Conservation (phyloP, 2,888 invertebrate species). For the Thecocarcelia acutangulata region DNA sequence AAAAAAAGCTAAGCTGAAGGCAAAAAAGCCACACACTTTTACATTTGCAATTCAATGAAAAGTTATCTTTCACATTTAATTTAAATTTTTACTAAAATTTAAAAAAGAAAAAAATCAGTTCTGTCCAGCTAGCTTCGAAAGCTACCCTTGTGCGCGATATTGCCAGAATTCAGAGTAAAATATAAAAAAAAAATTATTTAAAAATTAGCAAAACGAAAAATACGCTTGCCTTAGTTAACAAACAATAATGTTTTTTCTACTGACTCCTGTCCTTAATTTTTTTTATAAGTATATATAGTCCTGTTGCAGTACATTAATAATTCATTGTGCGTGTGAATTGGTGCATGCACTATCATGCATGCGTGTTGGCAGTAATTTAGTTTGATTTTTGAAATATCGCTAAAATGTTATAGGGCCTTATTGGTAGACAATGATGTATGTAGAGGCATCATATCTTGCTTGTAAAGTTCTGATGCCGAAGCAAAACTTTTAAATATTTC, state of each 20-base stretch:
- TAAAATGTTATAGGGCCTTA: constrained; percentile 66
- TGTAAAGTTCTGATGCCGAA: constrained; percentile 9
- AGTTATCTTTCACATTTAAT: too few relatives aligned
- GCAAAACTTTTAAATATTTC: constrained; percentile 46
- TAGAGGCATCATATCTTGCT: constrained; percentile 47
- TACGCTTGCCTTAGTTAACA: too few relatives aligned
- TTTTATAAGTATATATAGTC: too few relatives aligned
- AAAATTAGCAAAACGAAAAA: too few relatives aligned
- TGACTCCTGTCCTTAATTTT: constrained; percentile 12
- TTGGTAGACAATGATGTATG: constrained; percentile 67
- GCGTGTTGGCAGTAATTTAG: constrained; percentile 64
- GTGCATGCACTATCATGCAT: constrained; percentile 52
- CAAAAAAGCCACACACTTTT: too few relatives aligned
- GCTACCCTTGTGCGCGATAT: too few relatives aligned
- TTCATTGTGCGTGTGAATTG: constrained; percentile 27
- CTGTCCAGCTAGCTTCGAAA: too few relatives aligned
- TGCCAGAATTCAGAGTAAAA: neutral
- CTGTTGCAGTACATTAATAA: constrained; percentile 24
- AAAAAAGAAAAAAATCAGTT: too few relatives aligned
- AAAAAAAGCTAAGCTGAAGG: too few relatives aligned
- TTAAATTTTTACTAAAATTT: too few relatives aligned
- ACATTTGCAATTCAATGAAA: too few relatives aligned
- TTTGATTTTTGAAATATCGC: constrained; percentile 69
- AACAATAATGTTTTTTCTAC: neutral
- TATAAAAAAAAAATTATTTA: neutral